Evolutionary conservation across 2,797 vertebrate species (phyloP), one percentile per base, ranked within the genome.

Genomic region (Phylloscopus collybita): DNA sequence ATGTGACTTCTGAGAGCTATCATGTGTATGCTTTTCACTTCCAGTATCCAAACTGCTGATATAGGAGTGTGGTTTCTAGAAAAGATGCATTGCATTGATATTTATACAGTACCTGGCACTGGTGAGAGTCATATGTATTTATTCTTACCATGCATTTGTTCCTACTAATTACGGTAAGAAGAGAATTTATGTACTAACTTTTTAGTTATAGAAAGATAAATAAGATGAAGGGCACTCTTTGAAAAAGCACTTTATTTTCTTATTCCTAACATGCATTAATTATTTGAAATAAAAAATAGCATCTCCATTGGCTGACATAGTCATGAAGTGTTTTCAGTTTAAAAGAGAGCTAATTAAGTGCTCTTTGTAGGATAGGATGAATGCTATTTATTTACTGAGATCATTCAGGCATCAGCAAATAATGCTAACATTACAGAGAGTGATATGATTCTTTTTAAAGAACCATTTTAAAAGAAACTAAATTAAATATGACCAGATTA

Each of bases 381-480:
- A 85, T 56, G 29, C 66, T 93, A 47, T 40, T 89, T 96, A 71
- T 93, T 94, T 92, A 51, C 36, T 49, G 38, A 82, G 75, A 83
- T 92, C 42, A 62, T 72, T 92, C 75, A 92, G 54, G n/a, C 71
- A 67, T 89, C 90, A 80, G 47, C 47, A 93, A 91, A 76, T 87
- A 89, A 80, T 11, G 15, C 66, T 36, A 32, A 17, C 26, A 47
- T 76, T 61, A 42, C 9, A 45, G n/a, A 56, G 21, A 32, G 32
- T 71, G 69, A 74, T 70, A n/a, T n/a, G 50, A 47, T 40, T 76
- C 16, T 61, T 72, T 47, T 25, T 44, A 38, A 90, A 89, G 53
- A 85, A 29, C 5, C 1, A 2, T 65, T 86, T 93, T 61, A 2
- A 40, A 86, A 45, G 51, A 53, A 61, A 70, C 75, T 30, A 57